Evolutionary conservation across 2,888 invertebrate species (phyloP).

Genomic region (Diarsia rubi): DNA sequence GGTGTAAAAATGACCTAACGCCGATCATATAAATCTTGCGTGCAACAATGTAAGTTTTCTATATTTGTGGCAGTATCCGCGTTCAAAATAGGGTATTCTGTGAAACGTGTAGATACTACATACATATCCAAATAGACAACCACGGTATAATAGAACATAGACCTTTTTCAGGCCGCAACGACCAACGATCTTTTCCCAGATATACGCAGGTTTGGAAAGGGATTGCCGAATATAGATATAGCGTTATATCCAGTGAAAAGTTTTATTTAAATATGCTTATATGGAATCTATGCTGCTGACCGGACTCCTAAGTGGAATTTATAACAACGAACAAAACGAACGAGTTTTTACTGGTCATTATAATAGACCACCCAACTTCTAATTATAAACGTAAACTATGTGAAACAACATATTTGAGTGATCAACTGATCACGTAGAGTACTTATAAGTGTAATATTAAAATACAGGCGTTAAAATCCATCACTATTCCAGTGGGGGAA

Average conservation of each 20-base stretch:
- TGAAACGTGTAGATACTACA: slow-evolving; percentile 5
- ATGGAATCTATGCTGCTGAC: background rate
- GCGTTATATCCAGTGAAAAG: background rate
- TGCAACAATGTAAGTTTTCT: slow-evolving; percentile 26
- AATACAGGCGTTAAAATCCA: slow-evolving; percentile 63
- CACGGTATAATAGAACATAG: slow-evolving; percentile 10
- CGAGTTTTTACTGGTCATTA: background rate
- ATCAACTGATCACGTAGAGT: slow-evolving; percentile 30
- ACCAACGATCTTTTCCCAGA: slow-evolving; percentile 3
- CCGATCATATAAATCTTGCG: slow-evolving; percentile 37
- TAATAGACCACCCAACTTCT: slow-evolving; percentile 10
- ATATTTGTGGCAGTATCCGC: slow-evolving; percentile 18
- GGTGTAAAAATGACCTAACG: slow-evolving; percentile 35
- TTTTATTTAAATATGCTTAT: background rate
- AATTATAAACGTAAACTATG: slow-evolving; percentile 31
- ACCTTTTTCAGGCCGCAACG: slow-evolving; percentile 14
- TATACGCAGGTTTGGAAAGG: slow-evolving; percentile 8
- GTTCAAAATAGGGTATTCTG: slow-evolving; percentile 33
- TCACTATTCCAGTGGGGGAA: slow-evolving; percentile 71
- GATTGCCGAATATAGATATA: background rate
- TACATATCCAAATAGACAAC: slow-evolving; percentile 2
- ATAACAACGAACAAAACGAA: background rate
- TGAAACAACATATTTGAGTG: slow-evolving; percentile 39
- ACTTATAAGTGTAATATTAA: slow-evolving; percentile 54
- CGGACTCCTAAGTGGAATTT: background rate